A percentile compares a stretch with the other conserved stretches of the same genome.
phyloP scores from a whole-genome alignment of 2,888 invertebrate species.

The Drosophila paracracens region DNA sequence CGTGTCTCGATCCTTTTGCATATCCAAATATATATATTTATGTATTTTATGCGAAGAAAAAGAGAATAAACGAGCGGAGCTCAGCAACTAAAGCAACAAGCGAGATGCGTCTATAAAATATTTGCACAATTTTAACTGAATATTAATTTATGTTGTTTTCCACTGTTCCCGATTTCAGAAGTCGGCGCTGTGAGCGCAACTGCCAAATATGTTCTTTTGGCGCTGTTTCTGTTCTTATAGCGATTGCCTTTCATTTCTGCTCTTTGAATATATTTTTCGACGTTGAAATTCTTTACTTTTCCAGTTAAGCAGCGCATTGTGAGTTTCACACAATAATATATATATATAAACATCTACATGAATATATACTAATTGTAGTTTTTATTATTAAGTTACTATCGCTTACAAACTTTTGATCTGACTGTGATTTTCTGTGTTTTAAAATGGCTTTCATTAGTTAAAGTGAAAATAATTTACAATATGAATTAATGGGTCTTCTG shows the following conservation, averaged over 20 bases:
- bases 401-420: neutral
- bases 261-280: neutral
- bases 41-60: slow-evolving; percentile 17
- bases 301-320: neutral
- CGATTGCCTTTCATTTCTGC: neutral
- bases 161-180: slow-evolving; percentile 18
- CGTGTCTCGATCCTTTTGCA: slow-evolving; percentile 7
- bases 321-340: neutral
- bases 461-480: neutral
- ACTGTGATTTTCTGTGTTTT: neutral
- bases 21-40: slow-evolving; percentile 10
- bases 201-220: slow-evolving; percentile 13
- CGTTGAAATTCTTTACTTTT: neutral
- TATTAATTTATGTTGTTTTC: slow-evolving; percentile 75
- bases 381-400: neutral
- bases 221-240: neutral
- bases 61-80: slow-evolving; percentile 23
- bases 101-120: slow-evolving; percentile 63
- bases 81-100: slow-evolving; percentile 25
- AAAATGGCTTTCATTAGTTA: neutral
- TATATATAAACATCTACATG: neutral
- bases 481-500: neutral
- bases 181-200: slow-evolving; percentile 13
- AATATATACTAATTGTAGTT: neutral
- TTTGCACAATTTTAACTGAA: slow-evolving; percentile 76